Conservation (phyloP, 2,797 vertebrate genomes). For the Enteromius afrohamiltoni region DNA sequence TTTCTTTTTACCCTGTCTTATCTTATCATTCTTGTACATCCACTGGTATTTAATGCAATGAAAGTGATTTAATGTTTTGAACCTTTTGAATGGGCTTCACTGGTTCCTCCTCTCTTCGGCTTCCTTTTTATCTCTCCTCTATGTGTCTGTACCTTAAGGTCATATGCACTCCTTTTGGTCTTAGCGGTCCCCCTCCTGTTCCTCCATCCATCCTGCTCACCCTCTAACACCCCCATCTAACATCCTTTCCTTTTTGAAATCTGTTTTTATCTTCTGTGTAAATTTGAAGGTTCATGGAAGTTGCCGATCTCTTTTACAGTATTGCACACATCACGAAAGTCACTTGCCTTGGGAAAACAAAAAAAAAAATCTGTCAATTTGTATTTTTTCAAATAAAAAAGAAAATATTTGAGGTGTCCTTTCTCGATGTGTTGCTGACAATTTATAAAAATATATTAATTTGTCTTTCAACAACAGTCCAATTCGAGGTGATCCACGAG, state of each 20-base stretch:
- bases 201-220: background rate
- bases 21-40: constrained; percentile 49
- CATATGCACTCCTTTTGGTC: constrained; percentile 39
- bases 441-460: constrained; percentile 25
- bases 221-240: constrained; percentile 13
- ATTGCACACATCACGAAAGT: background rate
- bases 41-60: constrained; percentile 58
- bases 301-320: constrained; percentile 11
- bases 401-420: background rate
- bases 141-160: constrained; percentile 42
- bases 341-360: background rate
- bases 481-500: constrained; percentile 13
- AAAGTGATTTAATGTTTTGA: constrained; percentile 58
- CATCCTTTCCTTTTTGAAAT: constrained; percentile 30
- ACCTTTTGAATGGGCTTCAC: constrained; percentile 49
- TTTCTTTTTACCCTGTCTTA: constrained; percentile 11
- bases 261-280: constrained; percentile 35
- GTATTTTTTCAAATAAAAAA: background rate
- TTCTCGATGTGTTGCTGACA: background rate
- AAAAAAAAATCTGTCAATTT: background rate
- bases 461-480: constrained; percentile 27
- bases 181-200: constrained; percentile 24
- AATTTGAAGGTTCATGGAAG: constrained; percentile 25
- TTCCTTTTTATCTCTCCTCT: constrained; percentile 48
- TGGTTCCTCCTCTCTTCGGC: constrained; percentile 44